Base-by-base conservation (phyloP, 2,888 invertebrate genomes). In the Lapara coniferarum region DNA sequence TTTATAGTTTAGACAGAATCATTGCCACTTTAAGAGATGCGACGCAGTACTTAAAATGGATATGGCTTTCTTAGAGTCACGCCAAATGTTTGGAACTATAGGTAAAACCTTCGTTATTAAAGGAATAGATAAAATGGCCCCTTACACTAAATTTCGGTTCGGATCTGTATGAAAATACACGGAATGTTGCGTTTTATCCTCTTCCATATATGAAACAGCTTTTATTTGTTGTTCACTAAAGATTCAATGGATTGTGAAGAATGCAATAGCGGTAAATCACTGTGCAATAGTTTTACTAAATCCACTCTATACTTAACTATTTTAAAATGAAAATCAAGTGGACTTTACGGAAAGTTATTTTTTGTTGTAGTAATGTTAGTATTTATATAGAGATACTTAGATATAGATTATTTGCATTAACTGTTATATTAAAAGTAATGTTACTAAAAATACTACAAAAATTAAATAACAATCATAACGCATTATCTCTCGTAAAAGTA, bases 171-270 rank as follows among this genome's bases (percentile, higher is more conserved):
- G 12, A 30, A 66, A 66, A 69, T 75, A 77, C 78, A 81, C 81
- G 79, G 82, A 78, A 81, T 87, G 84, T 84, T 83, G 82, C 81
- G 80, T 83, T 86, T 84, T 81, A 84, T 82, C 71, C 72, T 68
- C 73, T 73, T 78, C 76, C 76, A 80, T 79, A 75, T 79, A 84
- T 79, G 78, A 74, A 81, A 78, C 77, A 79, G 82, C 77, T 81
- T 85, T 84, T 84, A 85, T 86, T 85, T 82, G 81, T 81, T 82
- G 80, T 83, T 77, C 85, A 84, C 84, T 85, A 84, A 86, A 84
- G 83, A 85, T 81, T 88, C 88, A 89, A 89, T 89, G 89, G 86
- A 77, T 89, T 84, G 89, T 86, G 85, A 86, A 88, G 81, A 86
- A 85, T 85, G 87, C 86, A 84, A 81, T 82, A 79, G 81, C 84